These are phyloP conservation scores for Metellina segmentata DNA, from an alignment of 2,888 invertebrate genomes.

Conservation along the genomic window DNA sequence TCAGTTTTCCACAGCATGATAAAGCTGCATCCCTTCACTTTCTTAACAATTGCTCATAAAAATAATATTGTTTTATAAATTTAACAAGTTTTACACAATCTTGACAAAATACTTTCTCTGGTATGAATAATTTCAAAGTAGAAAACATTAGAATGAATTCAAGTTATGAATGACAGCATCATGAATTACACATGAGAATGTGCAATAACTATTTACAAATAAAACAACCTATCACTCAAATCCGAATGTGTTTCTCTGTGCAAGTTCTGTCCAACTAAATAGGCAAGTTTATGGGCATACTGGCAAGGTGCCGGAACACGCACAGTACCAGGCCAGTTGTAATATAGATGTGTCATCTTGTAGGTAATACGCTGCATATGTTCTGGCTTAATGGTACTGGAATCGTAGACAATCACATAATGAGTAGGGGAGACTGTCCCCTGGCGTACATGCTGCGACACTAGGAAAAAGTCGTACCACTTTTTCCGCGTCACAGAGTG, in stretches of 20 bases:
- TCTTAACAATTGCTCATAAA: too few species aligned
- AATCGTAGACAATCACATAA: constrained; percentile 90
- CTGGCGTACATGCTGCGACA: constrained; percentile 91
- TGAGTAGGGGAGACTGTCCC: constrained; percentile 96
- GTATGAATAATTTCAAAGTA: too few species aligned
- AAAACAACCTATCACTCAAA: constrained; percentile 82
- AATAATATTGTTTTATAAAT: too few species aligned
- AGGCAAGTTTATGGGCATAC: constrained; percentile 96
- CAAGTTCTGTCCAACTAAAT: constrained; percentile 90
- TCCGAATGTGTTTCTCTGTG: constrained; percentile 83
- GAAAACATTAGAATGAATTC: too few species aligned
- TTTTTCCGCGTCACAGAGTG: constrained; percentile 88
- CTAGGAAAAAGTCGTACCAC: constrained; percentile 92
- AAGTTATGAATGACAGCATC: too few species aligned
- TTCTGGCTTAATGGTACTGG: constrained; percentile 86
- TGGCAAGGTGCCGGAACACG: constrained; percentile 89
- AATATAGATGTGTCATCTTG: constrained; percentile 95
- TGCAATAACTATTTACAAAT: constrained; percentile 80
- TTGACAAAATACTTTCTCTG: too few species aligned
- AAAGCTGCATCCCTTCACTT: too few species aligned
- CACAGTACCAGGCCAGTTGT: constrained; percentile 97
- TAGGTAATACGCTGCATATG: constrained; percentile 91
- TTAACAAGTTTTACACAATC: too few species aligned
- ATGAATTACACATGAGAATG: too few species aligned
- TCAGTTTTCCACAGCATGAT: too few species aligned